Percentiles rank a stretch among this genome's conserved stretches.
phyloP scores from a whole-genome alignment of 2,888 invertebrate genomes.

The Adineta ricciae region DNA sequence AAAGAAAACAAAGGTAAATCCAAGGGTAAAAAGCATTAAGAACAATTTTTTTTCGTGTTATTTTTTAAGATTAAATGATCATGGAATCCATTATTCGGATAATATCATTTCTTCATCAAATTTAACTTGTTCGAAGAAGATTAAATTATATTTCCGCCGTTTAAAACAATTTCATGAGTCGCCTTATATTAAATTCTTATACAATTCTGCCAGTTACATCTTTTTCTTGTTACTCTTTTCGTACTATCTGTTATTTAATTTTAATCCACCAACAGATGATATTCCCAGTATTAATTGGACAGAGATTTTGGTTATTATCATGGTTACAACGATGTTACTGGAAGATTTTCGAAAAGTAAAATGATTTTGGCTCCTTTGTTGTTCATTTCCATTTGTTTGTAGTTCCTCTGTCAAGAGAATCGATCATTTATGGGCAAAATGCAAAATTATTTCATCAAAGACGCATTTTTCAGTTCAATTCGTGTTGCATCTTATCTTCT shows the following conservation, averaged over 20 bases:
- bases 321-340: neutral
- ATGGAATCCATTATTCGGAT: neutral
- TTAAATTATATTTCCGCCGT: neutral
- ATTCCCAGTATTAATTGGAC: conserved; percentile 22
- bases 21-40: too few species aligned
- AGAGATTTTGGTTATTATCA: conserved; percentile 19
- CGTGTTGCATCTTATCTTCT: neutral
- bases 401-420: neutral
- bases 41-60: neutral
- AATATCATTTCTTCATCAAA: neutral
- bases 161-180: neutral
- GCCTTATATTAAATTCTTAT: neutral
- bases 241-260: conserved; percentile 20
- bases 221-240: conserved; percentile 31
- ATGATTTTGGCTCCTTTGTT: neutral
- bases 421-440: neutral
- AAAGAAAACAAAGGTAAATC: neutral
- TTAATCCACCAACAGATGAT: neutral
- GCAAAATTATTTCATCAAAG: neutral
- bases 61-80: neutral
- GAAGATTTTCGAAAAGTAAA: conserved; percentile 32
- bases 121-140: neutral
- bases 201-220: neutral
- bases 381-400: neutral
- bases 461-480: neutral